These are phyloP conservation scores for Pocillopora damicornis DNA, from an alignment of 64 coral and sea anemone genomes.

Conservation along the genomic window DNA sequence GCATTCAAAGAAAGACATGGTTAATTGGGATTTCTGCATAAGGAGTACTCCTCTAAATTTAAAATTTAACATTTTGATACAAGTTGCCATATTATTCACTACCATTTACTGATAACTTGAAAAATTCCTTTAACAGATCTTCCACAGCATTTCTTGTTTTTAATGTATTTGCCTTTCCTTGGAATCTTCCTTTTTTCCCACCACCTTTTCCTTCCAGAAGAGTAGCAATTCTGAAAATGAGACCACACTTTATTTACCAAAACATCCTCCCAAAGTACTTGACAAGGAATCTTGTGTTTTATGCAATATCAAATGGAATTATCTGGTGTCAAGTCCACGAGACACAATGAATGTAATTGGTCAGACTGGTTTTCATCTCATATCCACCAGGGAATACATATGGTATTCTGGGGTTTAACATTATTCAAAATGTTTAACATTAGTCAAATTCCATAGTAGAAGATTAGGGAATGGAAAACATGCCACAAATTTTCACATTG, in stretches of 20 bases:
- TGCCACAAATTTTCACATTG: background rate
- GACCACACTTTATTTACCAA: background rate
- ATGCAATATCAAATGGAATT: too few relatives aligned
- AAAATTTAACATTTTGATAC: background rate
- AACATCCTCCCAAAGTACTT: too few relatives aligned
- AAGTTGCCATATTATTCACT: background rate
- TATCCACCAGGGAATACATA: too few relatives aligned
- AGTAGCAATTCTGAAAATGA: conserved; percentile 47
- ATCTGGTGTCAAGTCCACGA: too few relatives aligned
- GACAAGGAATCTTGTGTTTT: too few relatives aligned
- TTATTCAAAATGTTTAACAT: too few relatives aligned
- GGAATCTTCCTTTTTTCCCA: conserved; percentile 74
- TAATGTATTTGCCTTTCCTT: conserved; percentile 78
- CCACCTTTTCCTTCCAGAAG: conserved; percentile 79
- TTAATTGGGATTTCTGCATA: too few relatives aligned
- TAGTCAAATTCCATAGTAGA: background rate
- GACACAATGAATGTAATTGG: too few relatives aligned
- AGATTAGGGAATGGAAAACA: background rate
- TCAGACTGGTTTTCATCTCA: too few relatives aligned
- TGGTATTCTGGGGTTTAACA: too few relatives aligned
- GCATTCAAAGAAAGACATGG: too few relatives aligned
- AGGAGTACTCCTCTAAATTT: too few relatives aligned
- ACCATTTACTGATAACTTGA: conserved; percentile 15
- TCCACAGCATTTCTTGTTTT: conserved; percentile 70
- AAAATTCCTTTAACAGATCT: conserved; percentile 59